A percentile compares a stretch with the other conserved stretches of the same genome.
These are phyloP conservation scores for Enteromius anoplus DNA, from an alignment of 2,797 vertebrate genomes.

Conservation along the genomic window DNA sequence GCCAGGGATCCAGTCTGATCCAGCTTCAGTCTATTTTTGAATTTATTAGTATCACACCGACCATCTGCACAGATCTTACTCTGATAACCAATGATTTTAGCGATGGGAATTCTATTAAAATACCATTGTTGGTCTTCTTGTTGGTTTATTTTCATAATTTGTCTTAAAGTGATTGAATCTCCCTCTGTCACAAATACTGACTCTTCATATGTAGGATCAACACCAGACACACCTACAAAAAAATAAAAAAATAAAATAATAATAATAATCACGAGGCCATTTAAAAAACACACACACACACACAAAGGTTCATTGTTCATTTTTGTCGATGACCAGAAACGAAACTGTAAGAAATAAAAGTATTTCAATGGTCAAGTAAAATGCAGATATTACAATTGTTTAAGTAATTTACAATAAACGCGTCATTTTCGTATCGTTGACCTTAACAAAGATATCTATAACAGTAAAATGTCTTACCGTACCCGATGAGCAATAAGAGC, in stretches of 20 bases:
- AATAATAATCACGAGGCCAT: not conserved
- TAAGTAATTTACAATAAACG: too few species aligned
- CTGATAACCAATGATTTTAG: not conserved
- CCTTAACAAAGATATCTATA: not conserved
- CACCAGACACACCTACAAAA: not conserved
- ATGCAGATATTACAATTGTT: not conserved
- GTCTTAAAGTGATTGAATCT: not conserved
- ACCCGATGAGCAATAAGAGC: not conserved
- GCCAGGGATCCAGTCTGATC: not conserved
- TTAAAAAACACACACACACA: not conserved
- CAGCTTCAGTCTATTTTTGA: not conserved
- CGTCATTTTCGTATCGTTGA: not conserved
- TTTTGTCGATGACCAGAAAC: too few species aligned
- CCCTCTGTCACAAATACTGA: not conserved
- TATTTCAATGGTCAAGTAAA: not conserved
- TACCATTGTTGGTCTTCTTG: not conserved
- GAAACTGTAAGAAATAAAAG: not conserved
- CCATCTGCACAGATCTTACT: not conserved
- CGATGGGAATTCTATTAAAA: not conserved
- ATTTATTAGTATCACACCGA: not conserved
- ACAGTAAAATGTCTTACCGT: not conserved
- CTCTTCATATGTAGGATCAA: not conserved
- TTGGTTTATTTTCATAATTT: not conserved
- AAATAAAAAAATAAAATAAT: not conserved
- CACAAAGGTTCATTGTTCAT: not conserved